Percentiles rank a stretch among this genome's conserved stretches.
Conservation (phyloP, 2,797 vertebrate species). For the Hydrophis major region DNA sequence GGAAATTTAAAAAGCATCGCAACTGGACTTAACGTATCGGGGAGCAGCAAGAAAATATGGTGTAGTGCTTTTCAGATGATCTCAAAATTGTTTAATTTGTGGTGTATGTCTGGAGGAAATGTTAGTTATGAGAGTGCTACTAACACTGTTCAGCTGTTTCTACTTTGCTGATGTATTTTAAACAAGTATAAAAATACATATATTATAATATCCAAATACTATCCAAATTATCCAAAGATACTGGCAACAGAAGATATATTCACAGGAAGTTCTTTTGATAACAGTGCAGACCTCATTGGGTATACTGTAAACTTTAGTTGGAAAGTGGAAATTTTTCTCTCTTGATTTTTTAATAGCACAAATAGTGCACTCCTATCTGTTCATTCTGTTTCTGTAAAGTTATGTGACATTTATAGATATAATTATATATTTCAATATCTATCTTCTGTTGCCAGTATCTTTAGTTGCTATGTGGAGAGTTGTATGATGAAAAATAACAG, state of each 20-base stretch:
- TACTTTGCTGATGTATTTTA: background rate
- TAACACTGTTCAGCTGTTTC: background rate
- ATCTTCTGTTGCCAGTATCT: background rate
- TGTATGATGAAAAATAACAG: background rate
- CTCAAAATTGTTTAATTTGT: constrained; percentile 9
- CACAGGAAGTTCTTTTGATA: background rate
- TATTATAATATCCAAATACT: background rate
- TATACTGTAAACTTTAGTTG: background rate
- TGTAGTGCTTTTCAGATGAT: constrained; percentile 56
- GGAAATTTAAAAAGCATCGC: constrained; percentile 76
- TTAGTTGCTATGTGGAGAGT: background rate
- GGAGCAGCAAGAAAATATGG: constrained; percentile 81
- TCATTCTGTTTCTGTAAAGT: background rate
- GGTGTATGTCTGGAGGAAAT: background rate
- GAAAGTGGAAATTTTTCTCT: background rate
- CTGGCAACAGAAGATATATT: background rate
- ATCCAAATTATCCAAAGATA: background rate
- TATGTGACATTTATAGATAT: background rate
- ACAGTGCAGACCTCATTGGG: background rate
- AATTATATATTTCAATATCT: background rate
- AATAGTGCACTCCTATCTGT: background rate
- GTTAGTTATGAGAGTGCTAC: background rate
- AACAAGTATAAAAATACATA: background rate
- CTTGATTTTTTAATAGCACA: background rate
- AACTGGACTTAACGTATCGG: constrained; percentile 80